phyloP scores from a whole-genome alignment of 23 tunicate genomes.

The Aplidium turbinatum region DNA sequence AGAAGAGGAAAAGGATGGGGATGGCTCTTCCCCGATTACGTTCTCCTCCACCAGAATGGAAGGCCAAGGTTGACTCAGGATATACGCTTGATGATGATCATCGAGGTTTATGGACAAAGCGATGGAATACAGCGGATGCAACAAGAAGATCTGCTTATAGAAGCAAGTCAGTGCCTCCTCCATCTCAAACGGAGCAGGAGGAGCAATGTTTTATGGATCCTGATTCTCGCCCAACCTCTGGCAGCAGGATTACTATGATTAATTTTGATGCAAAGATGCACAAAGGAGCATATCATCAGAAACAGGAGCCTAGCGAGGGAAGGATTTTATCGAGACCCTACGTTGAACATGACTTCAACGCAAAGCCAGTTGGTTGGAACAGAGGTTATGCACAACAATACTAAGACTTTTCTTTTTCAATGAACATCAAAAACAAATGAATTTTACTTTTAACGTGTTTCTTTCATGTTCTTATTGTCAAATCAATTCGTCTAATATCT shows the following conservation, averaged over 20 bases:
- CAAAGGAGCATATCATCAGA: slow-evolving; percentile 34
- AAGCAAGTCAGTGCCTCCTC: slow-evolving; percentile 67
- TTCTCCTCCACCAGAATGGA: slow-evolving; percentile 63
- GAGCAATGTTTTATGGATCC: not conserved
- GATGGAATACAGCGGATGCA: not conserved
- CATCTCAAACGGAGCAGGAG: not conserved
- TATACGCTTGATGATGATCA: not conserved
- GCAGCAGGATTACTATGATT: slow-evolving; percentile 4
- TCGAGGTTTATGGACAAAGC: not conserved
- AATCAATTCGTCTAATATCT: too few relatives aligned
- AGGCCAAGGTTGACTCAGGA: slow-evolving; percentile 68
- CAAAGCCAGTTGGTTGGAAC: slow-evolving; percentile 85
- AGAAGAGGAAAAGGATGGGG: slow-evolving; percentile 3
- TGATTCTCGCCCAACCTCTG: slow-evolving; percentile 5
- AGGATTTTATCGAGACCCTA: slow-evolving; percentile 36
- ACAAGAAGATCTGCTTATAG: slow-evolving; percentile 10
- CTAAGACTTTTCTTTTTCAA: not conserved
- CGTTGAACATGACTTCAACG: slow-evolving; percentile 72
- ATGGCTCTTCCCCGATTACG: slow-evolving; percentile 10
- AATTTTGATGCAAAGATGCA: slow-evolving; percentile 65
- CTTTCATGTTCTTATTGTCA: too few relatives aligned
- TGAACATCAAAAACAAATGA: too few relatives aligned
- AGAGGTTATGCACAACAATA: slow-evolving; percentile 30
- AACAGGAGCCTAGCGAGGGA: not conserved
- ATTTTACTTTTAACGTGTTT: too few relatives aligned